These are phyloP conservation scores for Aptenodytes forsteri DNA, from an alignment of 2,113 vertebrate species.

Conservation along the genomic window DNA sequence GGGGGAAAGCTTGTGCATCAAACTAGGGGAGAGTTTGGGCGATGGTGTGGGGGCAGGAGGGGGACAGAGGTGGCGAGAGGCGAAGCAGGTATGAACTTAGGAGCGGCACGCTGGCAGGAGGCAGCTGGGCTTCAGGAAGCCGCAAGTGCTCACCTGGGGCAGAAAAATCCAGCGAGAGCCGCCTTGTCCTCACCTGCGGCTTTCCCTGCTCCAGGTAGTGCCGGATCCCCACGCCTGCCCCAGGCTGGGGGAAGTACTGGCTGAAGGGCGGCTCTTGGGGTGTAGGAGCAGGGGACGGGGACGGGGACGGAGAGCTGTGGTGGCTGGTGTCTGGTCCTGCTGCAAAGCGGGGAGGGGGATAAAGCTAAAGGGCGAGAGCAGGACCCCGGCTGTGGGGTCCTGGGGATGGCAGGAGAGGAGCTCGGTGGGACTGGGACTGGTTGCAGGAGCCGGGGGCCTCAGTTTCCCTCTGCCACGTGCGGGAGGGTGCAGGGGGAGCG, in stretches of 20 bases:
- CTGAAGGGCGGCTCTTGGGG: background rate
- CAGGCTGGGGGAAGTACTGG: background rate
- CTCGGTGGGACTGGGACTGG: rapidly evolving
- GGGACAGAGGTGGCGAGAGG: background rate
- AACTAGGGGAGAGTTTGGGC: background rate
- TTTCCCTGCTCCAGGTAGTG: background rate
- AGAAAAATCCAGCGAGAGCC: background rate
- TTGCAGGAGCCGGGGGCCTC: background rate
- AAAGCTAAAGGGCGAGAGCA: background rate
- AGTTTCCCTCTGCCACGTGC: background rate
- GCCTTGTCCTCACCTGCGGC: background rate
- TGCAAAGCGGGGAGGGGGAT: background rate
- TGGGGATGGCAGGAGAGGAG: background rate
- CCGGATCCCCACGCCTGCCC: background rate
- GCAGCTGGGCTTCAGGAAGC: background rate
- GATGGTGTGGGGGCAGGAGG: background rate
- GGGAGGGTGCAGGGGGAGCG: background rate
- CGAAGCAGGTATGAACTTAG: background rate
- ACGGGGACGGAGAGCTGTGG: background rate
- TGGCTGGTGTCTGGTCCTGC: background rate
- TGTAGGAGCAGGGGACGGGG: background rate
- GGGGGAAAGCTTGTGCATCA: rapidly evolving
- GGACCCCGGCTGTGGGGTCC: background rate
- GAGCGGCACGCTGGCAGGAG: background rate
- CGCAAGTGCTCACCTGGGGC: background rate